A percentile compares a stretch with the other conserved stretches of the same genome.
These are phyloP conservation scores for Drepana arcuata DNA, from an alignment of 1,140 invertebrate species.

Conservation along the genomic window DNA sequence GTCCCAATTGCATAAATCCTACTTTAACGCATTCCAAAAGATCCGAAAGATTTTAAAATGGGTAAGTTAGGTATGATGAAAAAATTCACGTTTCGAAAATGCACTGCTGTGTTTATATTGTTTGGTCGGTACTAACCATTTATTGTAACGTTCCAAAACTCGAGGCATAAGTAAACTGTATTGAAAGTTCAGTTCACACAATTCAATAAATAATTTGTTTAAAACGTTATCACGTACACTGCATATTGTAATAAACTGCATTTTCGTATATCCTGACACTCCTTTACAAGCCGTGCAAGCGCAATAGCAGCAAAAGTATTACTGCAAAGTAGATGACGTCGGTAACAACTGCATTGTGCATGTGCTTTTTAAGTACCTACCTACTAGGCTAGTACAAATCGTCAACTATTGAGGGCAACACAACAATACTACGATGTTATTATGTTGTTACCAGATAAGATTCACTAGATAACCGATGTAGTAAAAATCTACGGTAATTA, in stretches of 20 bases:
- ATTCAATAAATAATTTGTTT: conserved; percentile 18
- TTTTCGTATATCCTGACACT: conserved; percentile 48
- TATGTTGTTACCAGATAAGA: too few species aligned
- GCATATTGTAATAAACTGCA: conserved; percentile 42
- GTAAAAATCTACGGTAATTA: too few species aligned
- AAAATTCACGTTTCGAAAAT: too few species aligned
- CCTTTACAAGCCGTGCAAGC: conserved; percentile 51
- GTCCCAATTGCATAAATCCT: too few species aligned
- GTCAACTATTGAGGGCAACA: conserved; percentile 46
- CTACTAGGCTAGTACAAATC: conserved; percentile 50
- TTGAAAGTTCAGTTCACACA: too few species aligned
- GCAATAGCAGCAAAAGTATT: conserved; percentile 66
- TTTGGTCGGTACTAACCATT: conserved; percentile 31
- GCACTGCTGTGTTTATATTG: too few species aligned
- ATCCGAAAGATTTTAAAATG: too few species aligned
- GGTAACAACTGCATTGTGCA: conserved; percentile 62
- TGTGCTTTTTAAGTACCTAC: conserved; percentile 65
- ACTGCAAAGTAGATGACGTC: conserved; percentile 69
- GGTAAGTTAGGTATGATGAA: too few species aligned
- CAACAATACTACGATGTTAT: neutral
- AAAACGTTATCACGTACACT: conserved; percentile 27
- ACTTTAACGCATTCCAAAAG: too few species aligned
- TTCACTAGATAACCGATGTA: too few species aligned
- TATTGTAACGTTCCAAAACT: conserved; percentile 13
- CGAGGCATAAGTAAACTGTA: too few species aligned